A percentile compares a stretch with the other conserved stretches of the same genome.
Evolutionary conservation across 2,888 invertebrate species (phyloP).

Genomic region (Chirona hameri): DNA sequence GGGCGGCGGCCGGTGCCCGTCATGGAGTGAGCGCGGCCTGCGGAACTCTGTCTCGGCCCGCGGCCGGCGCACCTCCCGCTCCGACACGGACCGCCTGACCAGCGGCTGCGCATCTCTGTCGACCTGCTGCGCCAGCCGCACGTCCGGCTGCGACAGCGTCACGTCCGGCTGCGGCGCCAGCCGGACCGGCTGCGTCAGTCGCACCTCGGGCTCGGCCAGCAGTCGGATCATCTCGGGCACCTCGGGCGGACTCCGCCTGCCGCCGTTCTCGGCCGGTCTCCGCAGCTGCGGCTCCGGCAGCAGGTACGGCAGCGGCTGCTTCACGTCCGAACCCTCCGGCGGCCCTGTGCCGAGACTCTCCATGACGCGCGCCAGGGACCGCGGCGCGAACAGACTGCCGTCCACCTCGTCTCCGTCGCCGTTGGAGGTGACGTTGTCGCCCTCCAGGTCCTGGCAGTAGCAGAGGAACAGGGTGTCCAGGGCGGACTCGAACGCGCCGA

Average conservation of each 20-base stretch:
- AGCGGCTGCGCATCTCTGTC: too few species aligned
- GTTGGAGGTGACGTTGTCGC: background rate
- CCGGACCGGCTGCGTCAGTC: too few species aligned
- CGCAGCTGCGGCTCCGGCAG: background rate
- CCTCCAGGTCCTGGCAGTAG: constrained; percentile 72
- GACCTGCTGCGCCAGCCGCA: too few species aligned
- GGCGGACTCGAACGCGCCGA: constrained; percentile 93
- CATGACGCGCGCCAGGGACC: background rate
- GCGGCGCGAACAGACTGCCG: background rate
- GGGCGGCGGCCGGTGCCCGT: background rate
- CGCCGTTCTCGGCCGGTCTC: background rate
- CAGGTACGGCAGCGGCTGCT: background rate
- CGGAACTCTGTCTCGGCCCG: background rate
- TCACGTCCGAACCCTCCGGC: background rate
- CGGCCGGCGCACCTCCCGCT: background rate
- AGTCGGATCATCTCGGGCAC: too few species aligned
- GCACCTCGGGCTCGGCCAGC: too few species aligned
- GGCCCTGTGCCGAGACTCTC: background rate
- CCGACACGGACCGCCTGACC: too few species aligned
- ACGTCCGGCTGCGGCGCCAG: too few species aligned
- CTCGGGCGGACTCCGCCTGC: too few species aligned
- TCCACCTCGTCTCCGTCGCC: background rate
- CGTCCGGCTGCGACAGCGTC: too few species aligned
- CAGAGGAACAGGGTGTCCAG: constrained; percentile 91
- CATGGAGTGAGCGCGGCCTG: background rate